Conservation (phyloP, 2,888 invertebrate genomes). For the Macrophya alboannulata region DNA sequence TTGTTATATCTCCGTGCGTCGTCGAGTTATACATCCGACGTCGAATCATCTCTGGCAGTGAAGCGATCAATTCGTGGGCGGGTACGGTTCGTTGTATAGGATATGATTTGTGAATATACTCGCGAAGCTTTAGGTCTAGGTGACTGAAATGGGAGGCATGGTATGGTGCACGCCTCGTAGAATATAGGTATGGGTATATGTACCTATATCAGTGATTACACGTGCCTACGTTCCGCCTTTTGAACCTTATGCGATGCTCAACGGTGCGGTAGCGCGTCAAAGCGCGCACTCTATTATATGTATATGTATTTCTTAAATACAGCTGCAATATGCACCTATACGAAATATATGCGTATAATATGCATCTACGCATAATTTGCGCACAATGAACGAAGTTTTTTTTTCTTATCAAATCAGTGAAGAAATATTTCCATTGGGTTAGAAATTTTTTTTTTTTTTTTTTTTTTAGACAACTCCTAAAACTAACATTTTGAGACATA, state of each 20-base stretch:
- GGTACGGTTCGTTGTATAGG: background rate
- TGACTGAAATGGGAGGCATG: slow-evolving; percentile 5
- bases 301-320: slow-evolving; percentile 31
- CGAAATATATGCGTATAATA: too few species aligned
- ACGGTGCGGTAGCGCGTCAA: slow-evolving; percentile 51
- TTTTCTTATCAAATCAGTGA: too few species aligned
- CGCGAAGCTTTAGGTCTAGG: background rate
- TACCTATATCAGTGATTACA: slow-evolving; percentile 43
- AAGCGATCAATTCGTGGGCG: slow-evolving; percentile 31
- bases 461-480: too few species aligned
- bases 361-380: background rate
- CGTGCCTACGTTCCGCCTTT: slow-evolving; percentile 43
- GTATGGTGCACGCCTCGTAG: slow-evolving; percentile 14
- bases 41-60: slow-evolving; percentile 30
- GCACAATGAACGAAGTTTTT: background rate
- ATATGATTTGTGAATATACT: background rate
- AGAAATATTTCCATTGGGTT: too few species aligned
- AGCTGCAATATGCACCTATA: background rate
- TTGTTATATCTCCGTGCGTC: background rate
- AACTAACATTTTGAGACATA: too few species aligned
- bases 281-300: slow-evolving; percentile 13
- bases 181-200: too few species aligned
- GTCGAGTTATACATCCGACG: background rate
- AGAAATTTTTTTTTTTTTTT: too few species aligned
- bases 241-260: background rate